Evolutionary conservation across 2,888 invertebrate genomes (phyloP), one percentile per base, ranked within the genome.

Genomic region (Galeruca laticollis): DNA sequence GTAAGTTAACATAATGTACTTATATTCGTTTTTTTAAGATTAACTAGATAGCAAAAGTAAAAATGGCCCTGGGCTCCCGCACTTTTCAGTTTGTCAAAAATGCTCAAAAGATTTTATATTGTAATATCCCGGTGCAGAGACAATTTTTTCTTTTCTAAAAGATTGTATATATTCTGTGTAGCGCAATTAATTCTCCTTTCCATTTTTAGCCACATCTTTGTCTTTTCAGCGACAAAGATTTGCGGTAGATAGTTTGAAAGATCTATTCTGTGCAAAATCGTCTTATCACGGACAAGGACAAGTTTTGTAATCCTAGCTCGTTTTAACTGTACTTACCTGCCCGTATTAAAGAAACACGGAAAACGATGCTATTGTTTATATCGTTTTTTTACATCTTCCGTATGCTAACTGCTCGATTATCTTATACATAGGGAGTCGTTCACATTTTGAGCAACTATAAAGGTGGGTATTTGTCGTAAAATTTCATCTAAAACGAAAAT

Each of bases 361-460:
- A 76, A 79, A 78, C 80, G 74, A 78, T 78, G 76, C 79, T 79
- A 79, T 79, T 79, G 76, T 78, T 79, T 80, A 80, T 80, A 79
- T 78, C 71, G 63, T 74, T 75, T 68, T 47, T 66, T 78, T 78
- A 77, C 77, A 81, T 80, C 80, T 77, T 54, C 77, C 79, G 65
- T 71, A 65, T 68, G 65, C 61, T 68, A 71, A 79, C 79, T 79
- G 77, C 80, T 80, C 79, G 78, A 79, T 80, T 80, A 80, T 79
- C 72, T 65, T 57, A 43, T 65, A 54, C 54, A 54, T 13, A 31
- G 31, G n/a, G 54, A 13, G 9, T 15, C 47, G 15, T 18, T 47
- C n/a, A 18, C 47, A 47, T 47, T 18, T 47, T 9, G 2, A 9
- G 15, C 8, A 6, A 40, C n/a, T 40, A n/a, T 5, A 13, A 0